phyloP scores from a whole-genome alignment of 2,888 invertebrate species.

The Pycnomerus fuliginosus region DNA sequence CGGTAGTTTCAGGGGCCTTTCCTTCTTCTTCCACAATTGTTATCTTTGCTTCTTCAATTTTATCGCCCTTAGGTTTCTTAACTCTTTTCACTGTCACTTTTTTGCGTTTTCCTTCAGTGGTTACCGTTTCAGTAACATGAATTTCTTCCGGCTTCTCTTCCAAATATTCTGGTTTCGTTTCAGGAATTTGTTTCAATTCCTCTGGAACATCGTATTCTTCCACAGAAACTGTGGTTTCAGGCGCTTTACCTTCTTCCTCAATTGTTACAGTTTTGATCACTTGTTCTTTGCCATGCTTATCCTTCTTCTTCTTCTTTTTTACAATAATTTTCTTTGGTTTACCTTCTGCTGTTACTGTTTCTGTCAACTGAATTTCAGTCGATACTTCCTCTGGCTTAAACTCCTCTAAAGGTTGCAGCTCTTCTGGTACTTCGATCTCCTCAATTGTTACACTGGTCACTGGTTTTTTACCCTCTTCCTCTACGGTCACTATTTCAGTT shows the following conservation, averaged over 20 bases:
- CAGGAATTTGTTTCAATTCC: slow-evolving; percentile 28
- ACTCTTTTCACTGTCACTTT: slow-evolving; percentile 38
- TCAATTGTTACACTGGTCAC: slow-evolving; percentile 50
- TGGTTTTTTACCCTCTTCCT: slow-evolving; percentile 53
- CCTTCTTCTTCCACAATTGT: slow-evolving; percentile 45
- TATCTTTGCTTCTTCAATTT: slow-evolving; percentile 38
- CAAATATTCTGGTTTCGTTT: slow-evolving; percentile 30
- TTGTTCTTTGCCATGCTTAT: slow-evolving; percentile 42
- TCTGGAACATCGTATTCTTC: slow-evolving; percentile 32
- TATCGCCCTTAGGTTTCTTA: slow-evolving; percentile 39
- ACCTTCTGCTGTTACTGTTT: slow-evolving; percentile 25
- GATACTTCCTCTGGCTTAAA: slow-evolving; percentile 19
- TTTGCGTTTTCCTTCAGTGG: slow-evolving; percentile 43
- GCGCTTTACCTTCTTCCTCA: slow-evolving; percentile 46
- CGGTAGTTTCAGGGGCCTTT: slow-evolving; percentile 48
- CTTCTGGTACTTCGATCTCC: slow-evolving; percentile 43
- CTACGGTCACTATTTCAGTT: slow-evolving; percentile 53
- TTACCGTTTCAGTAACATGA: slow-evolving; percentile 42
- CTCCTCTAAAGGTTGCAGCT: slow-evolving; percentile 14
- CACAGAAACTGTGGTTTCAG: slow-evolving; percentile 34
- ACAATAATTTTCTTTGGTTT: slow-evolving; percentile 40
- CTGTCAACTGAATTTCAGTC: slow-evolving; percentile 2
- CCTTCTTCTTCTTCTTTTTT: slow-evolving; percentile 44
- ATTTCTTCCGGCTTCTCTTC: slow-evolving; percentile 43
- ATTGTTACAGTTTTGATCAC: slow-evolving; percentile 45